Percentiles rank a stretch among this genome's conserved stretches.
phyloP scores from a whole-genome alignment of 2,113 vertebrate genomes.

The Misgurnus mizolepis region DNA sequence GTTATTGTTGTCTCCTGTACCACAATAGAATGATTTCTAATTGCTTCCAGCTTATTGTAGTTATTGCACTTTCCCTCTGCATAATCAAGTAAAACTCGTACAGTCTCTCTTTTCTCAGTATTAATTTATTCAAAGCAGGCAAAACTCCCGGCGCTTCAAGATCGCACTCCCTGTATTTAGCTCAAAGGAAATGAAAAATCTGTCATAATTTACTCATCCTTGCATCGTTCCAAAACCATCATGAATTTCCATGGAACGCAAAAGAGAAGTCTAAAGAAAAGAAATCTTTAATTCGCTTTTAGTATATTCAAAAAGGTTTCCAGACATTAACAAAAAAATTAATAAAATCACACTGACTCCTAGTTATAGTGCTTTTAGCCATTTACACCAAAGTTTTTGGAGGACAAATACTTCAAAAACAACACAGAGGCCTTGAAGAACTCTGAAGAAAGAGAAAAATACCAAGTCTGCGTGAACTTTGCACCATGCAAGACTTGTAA shows the following conservation, averaged over 20 bases:
- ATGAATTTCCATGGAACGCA: too few species aligned
- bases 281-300: too few species aligned
- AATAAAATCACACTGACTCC: too few species aligned
- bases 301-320: too few species aligned
- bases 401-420: background rate
- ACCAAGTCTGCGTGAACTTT: constrained; percentile 31
- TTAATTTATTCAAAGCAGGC: constrained; percentile 16
- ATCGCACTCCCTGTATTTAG: background rate
- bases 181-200: too few species aligned
- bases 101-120: constrained; percentile 12
- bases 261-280: too few species aligned
- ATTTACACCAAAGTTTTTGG: background rate
- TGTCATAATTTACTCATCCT: too few species aligned
- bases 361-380: too few species aligned
- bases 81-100: constrained; percentile 35
- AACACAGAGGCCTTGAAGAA: background rate
- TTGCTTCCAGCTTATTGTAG: constrained; percentile 18
- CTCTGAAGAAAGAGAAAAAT: background rate
- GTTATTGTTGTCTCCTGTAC: constrained; percentile 20
- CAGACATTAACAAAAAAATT: too few species aligned
- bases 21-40: constrained; percentile 31
- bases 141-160: background rate
- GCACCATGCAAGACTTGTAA: background rate
- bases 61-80: constrained; percentile 26
- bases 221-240: too few species aligned